Conservation (phyloP, 2,888 invertebrate species). For the Heliconius sara region DNA sequence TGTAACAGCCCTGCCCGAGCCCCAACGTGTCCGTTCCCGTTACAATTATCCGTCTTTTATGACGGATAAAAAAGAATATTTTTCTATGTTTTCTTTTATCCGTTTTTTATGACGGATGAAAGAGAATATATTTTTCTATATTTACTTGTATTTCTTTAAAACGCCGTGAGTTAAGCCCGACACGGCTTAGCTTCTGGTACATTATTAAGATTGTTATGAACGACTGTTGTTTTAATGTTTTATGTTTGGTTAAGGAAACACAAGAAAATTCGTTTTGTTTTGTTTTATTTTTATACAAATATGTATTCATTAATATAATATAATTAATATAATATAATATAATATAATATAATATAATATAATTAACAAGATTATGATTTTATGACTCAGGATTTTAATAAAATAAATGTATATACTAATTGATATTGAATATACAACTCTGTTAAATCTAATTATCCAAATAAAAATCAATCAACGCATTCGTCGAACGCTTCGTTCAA, state of each 20-base stretch:
- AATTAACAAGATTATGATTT: no score
- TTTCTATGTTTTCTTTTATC: slow-evolving; percentile 14
- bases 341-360: no score
- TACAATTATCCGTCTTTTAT: slow-evolving; percentile 40
- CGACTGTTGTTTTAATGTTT: neutral
- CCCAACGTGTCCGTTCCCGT: slow-evolving; percentile 37
- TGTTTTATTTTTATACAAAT: neutral
- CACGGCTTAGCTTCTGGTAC: neutral
- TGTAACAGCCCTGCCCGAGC: slow-evolving; percentile 33
- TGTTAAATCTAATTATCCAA: no score
- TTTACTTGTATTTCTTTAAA: slow-evolving; percentile 19
- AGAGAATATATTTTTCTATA: slow-evolving; percentile 14
- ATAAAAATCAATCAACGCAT: no score
- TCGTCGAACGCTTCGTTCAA: no score
- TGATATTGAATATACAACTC: no score
- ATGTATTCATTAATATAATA: neutral
- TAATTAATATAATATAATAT: no score
- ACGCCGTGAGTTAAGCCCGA: slow-evolving; percentile 3
- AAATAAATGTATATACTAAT: no score
- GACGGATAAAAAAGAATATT: slow-evolving; percentile 22
- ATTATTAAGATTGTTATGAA: neutral
- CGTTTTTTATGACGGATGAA: slow-evolving; percentile 37
- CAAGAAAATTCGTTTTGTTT: neutral
- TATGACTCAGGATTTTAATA: no score
- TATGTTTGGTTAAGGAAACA: neutral